phyloP scores from a whole-genome alignment of 2,113 vertebrate species.

The Sphaerodactylus townsendi region DNA sequence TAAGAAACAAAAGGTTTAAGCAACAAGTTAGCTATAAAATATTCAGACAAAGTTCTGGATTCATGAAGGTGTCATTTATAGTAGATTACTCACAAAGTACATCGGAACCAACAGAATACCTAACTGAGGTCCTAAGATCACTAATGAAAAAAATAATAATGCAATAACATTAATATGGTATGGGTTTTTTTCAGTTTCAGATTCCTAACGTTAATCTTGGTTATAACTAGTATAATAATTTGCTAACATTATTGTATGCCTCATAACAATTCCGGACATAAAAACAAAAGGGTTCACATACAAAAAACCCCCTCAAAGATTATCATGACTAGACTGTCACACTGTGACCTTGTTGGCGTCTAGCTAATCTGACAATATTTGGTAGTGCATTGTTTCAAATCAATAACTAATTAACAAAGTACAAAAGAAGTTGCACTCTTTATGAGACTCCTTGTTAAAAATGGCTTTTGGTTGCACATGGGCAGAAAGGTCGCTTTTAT shows the following conservation, averaged over 20 bases:
- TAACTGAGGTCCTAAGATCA: neutral
- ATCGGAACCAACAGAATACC: neutral
- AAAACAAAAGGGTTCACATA: conserved; percentile 68
- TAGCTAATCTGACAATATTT: conserved; percentile 92
- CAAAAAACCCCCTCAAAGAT: conserved; percentile 66
- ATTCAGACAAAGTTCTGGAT: neutral
- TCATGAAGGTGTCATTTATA: neutral
- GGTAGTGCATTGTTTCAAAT: conserved; percentile 98
- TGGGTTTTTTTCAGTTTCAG: conserved; percentile 45
- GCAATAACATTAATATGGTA: conserved; percentile 25
- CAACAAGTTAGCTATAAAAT: conserved; percentile 15
- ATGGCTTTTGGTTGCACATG: conserved; percentile 82
- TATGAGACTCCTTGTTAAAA: conserved; percentile 92
- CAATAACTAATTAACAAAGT: conserved; percentile 99
- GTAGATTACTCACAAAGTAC: conserved; percentile 9
- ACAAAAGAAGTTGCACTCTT: conserved; percentile 94
- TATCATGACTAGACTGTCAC: conserved; percentile 74
- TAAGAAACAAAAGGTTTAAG: fast-evolving
- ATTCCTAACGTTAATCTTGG: conserved; percentile 28
- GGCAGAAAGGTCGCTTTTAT: conserved; percentile 96
- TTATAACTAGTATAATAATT: conserved; percentile 49
- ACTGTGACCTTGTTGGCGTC: conserved; percentile 83
- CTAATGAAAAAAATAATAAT: conserved; percentile 34
- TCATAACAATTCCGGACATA: conserved; percentile 59
- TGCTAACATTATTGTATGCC: conserved; percentile 44